Base-by-base conservation (phyloP, 1,140 invertebrate genomes). In the Drosophila watanabei region DNA sequence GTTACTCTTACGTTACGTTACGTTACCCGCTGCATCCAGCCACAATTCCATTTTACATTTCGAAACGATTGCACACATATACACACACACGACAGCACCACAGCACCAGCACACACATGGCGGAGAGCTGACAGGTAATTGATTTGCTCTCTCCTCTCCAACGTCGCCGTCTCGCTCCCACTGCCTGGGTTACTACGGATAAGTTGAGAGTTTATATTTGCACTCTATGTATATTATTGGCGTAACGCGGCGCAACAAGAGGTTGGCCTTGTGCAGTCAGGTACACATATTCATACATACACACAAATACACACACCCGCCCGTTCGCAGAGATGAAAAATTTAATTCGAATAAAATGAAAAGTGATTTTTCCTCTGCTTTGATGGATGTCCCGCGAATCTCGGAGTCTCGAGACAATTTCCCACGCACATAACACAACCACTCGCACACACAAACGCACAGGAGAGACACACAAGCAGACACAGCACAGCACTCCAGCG, bases 171-270 rank as follows among this genome's bases (percentile, higher is more conserved):
- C 52, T 49, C 35, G 32, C 45, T 73, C 20, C 16, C 65, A 58
- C 70, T 37, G 24, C 46, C 51, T 73, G 54, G 56, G 52, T 71
- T 58, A 59, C 70, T 33, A 20, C 18, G 54, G 70, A 59, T 59
- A 73, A 73, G 68, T 73, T 73, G 70, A 73, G 70, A 73, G 70
- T 73, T 73, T 73, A 73, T 73, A 73, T 73, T 73, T 73, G 70
- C 70, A 73, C 70, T 73, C 46, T 48, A 78, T 81, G 65, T 71
- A 59, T 71, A 63, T 61, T 64, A 56, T 82, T 61, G 48, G 52
- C 46, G 62, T 79, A 57, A 83, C 75, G 78, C 81, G 76, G 86
- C 86, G 85, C 86, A 90, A 88, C 84, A 88, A 89, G 85, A 89
- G 86, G 85, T 89, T 88, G 85, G 69, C 80, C 80, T 79, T 79